Percentiles rank a stretch among this genome's conserved stretches.
Conservation (phyloP, 2,113 vertebrate species). For the Talpa occidentalis region DNA sequence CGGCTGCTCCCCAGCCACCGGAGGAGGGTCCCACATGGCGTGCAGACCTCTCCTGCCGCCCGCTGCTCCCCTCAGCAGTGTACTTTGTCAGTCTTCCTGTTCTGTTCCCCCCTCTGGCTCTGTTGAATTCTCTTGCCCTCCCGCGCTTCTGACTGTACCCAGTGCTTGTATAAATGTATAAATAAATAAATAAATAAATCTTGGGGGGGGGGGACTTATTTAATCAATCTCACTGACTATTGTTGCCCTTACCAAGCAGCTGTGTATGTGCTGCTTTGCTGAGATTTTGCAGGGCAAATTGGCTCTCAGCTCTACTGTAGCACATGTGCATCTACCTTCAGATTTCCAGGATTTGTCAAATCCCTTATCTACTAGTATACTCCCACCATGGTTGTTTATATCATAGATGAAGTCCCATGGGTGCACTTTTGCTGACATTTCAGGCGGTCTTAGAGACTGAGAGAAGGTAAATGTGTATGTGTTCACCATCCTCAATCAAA, state of each 20-base stretch:
- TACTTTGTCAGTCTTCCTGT: no score
- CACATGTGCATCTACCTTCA: not conserved
- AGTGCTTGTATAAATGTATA: no score
- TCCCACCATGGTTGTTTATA: not conserved
- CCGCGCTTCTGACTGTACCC: no score
- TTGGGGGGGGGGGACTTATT: no score
- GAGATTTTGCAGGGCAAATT: not conserved
- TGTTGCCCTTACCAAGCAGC: not conserved
- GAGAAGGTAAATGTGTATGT: not conserved
- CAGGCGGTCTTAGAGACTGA: not conserved
- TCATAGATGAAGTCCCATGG: not conserved
- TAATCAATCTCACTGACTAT: not conserved
- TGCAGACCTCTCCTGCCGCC: no score
- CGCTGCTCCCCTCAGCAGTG: no score
- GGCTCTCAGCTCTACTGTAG: not conserved
- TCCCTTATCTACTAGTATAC: not conserved
- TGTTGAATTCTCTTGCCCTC: no score
- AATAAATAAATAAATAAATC: no score
- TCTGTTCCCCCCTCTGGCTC: no score
- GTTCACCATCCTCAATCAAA: not conserved
- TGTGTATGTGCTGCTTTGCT: not conserved
- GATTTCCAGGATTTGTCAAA: conserved; percentile 24
- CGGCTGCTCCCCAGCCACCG: no score
- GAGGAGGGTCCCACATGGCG: no score
- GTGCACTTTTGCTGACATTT: conserved; percentile 10